These are phyloP conservation scores for Tauraco hartlaubi DNA, from an alignment of 2,797 vertebrate genomes.

Conservation along the genomic window DNA sequence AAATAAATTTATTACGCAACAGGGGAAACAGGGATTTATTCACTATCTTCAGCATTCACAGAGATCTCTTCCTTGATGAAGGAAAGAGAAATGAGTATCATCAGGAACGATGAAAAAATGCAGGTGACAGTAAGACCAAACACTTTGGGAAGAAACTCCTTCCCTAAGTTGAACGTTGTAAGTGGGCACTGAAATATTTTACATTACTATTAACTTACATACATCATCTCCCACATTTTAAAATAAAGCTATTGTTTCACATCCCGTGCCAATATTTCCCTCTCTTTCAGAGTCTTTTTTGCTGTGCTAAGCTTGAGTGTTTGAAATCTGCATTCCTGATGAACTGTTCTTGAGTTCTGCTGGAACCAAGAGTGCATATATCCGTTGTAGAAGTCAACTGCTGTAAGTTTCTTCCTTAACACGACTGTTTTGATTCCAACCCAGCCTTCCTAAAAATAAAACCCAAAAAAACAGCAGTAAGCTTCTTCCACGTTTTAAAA, in stretches of 20 bases:
- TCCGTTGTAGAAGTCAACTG: conserved; percentile 95
- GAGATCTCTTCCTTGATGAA: background rate
- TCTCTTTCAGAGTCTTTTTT: conserved; percentile 55
- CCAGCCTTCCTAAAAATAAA: conserved; percentile 88
- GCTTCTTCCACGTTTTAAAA: background rate
- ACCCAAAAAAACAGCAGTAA: background rate
- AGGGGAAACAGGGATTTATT: background rate
- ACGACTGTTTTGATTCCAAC: conserved; percentile 87
- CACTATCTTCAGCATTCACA: background rate
- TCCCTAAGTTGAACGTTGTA: background rate
- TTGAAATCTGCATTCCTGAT: conserved; percentile 80
- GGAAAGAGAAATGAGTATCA: background rate
- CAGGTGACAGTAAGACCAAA: background rate
- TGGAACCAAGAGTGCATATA: conserved; percentile 88
- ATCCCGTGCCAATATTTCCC: conserved; percentile 13
- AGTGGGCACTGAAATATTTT: background rate
- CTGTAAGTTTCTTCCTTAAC: conserved; percentile 90
- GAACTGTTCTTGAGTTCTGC: conserved; percentile 7
- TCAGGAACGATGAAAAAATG: background rate
- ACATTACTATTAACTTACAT: background rate
- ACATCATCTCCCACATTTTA: background rate
- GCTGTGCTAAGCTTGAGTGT: conserved; percentile 73
- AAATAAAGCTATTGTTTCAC: background rate
- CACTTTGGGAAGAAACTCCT: background rate
- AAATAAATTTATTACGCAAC: conserved; percentile 62